A percentile compares a stretch with the other conserved stretches of the same genome.
Conservation (phyloP, 2,797 vertebrate genomes). For the Cyclura pinguis region DNA sequence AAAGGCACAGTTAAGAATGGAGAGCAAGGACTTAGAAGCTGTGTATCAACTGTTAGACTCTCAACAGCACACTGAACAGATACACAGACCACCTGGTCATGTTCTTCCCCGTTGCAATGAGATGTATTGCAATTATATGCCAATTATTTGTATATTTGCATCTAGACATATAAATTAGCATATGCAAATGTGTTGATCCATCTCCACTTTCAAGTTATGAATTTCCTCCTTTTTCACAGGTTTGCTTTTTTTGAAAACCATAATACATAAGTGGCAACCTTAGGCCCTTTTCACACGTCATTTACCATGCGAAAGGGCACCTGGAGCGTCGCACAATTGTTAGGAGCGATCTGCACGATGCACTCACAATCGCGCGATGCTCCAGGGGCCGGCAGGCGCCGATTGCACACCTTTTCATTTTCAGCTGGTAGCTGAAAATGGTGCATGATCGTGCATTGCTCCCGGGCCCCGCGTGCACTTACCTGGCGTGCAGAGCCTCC, state of each 20-base stretch:
- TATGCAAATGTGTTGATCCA: not conserved
- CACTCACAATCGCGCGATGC: no score
- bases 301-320: no score
- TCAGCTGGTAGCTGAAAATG: no score
- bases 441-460: no score
- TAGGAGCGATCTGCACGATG: no score
- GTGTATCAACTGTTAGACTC: not conserved
- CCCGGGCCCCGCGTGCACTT: no score
- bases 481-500: no score
- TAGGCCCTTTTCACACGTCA: no score
- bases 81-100: not conserved
- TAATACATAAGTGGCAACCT: not conserved
- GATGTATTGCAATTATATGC: not conserved
- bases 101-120: not conserved
- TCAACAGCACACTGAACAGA: not conserved
- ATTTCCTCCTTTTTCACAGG: not conserved
- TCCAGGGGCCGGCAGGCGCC: no score
- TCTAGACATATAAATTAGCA: not conserved
- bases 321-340: no score
- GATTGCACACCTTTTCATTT: no score
- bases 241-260: not conserved
- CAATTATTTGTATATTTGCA: not conserved
- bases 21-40: not conserved
- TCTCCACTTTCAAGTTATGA: not conserved
- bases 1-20: not conserved